A percentile compares a stretch with the other conserved stretches of the same genome.
These are phyloP conservation scores for Morpho helenor DNA, from an alignment of 2,888 invertebrate species.

Conservation along the genomic window DNA sequence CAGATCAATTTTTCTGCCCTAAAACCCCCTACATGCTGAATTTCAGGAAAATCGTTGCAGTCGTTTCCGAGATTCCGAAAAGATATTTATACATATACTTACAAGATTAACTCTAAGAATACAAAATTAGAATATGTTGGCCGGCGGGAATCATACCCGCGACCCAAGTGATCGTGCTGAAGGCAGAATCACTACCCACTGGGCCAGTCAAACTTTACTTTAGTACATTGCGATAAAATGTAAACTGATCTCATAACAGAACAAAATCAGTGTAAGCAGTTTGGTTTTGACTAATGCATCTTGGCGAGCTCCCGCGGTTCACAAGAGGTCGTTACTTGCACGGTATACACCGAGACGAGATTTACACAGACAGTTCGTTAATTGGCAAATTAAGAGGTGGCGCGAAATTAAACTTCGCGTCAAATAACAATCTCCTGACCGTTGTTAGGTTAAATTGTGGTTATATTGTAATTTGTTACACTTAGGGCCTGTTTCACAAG, in stretches of 20 bases:
- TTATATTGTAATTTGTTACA: not conserved
- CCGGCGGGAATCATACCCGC: too few species aligned
- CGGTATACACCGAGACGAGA: conserved; percentile 18
- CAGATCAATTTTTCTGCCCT: too few species aligned
- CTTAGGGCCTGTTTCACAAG: too few species aligned
- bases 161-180: too few species aligned
- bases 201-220: too few species aligned
- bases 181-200: too few species aligned
- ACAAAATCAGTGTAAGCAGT: conserved; percentile 5
- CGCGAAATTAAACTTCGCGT: conserved; percentile 19
- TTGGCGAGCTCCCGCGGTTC: conserved; percentile 18
- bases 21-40: too few species aligned
- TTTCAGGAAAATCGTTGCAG: too few species aligned
- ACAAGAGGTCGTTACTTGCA: conserved; percentile 21
- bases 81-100: too few species aligned
- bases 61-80: too few species aligned
- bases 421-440: conserved; percentile 11
- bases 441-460: conserved; percentile 9
- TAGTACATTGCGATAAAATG: not conserved
- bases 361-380: conserved; percentile 32
- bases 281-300: conserved; percentile 18
- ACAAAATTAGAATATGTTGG: too few species aligned
- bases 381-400: conserved; percentile 29
- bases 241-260: conserved; percentile 5
- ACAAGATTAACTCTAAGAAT: too few species aligned